A percentile compares a stretch with the other conserved stretches of the same genome.
Conservation (phyloP, 2,888 invertebrate species). For the Pandemis cinnamomeana region DNA sequence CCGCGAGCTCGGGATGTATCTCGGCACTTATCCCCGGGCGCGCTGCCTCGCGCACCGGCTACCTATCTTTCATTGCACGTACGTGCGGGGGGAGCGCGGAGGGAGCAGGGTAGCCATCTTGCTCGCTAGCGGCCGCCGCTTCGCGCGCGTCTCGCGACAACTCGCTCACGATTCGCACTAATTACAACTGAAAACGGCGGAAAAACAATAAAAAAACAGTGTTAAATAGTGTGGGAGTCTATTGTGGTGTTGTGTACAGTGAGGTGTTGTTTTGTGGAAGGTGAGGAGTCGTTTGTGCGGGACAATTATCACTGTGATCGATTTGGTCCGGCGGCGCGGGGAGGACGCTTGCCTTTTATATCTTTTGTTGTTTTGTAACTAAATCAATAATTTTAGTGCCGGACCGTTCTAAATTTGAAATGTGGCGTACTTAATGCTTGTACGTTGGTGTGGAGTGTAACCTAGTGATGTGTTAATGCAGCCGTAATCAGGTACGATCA, state of each 20-base stretch:
- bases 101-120: conserved; percentile 76
- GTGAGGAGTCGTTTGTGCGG: conserved; percentile 70
- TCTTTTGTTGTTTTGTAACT: conserved; percentile 84
- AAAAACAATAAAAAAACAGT: conserved; percentile 61
- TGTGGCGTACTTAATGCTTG: conserved; percentile 26
- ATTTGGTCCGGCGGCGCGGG: conserved; percentile 79
- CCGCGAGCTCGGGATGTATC: conserved; percentile 52
- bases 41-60: conserved; percentile 65
- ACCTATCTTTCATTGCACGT: conserved; percentile 85
- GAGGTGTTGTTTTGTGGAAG: conserved; percentile 66
- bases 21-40: conserved; percentile 58
- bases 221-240: conserved; percentile 59
- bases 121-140: conserved; percentile 81
- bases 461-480: conserved; percentile 11
- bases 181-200: conserved; percentile 68
- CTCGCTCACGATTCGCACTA: conserved; percentile 80
- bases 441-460: conserved; percentile 6
- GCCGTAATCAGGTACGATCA: conserved; percentile 9
- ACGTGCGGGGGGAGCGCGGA: conserved; percentile 72
- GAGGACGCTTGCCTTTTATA: conserved; percentile 79
- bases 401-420: conserved; percentile 53
- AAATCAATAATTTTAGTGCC: conserved; percentile 83
- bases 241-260: conserved; percentile 76
- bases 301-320: conserved; percentile 84
- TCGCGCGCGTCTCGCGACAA: conserved; percentile 80